A percentile compares a stretch with the other conserved stretches of the same genome.
Conservation (phyloP, 2,113 vertebrate species). For the Reinhardtius hippoglossoides region DNA sequence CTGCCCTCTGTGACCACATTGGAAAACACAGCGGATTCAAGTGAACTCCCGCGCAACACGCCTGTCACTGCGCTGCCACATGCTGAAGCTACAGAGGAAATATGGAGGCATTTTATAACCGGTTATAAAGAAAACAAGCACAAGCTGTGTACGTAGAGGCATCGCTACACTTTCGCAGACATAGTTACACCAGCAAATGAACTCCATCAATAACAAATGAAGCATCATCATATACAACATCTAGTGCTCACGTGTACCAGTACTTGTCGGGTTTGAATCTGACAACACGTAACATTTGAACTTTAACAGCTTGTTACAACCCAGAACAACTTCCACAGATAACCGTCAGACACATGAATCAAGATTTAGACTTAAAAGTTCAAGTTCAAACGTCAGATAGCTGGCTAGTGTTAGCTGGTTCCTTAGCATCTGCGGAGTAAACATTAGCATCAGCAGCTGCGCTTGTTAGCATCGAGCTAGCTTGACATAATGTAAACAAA, state of each 20-base stretch:
- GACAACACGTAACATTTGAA: neutral
- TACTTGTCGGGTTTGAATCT: neutral
- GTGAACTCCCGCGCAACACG: conserved; percentile 74
- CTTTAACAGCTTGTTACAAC: neutral
- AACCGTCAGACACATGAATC: neutral
- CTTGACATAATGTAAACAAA: conserved; percentile 56
- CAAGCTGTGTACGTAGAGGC: neutral
- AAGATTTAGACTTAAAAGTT: neutral
- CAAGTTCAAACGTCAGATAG: neutral
- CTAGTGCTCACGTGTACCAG: conserved; percentile 14
- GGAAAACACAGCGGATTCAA: conserved; percentile 62
- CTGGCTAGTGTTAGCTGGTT: neutral
- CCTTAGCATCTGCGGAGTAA: conserved; percentile 9
- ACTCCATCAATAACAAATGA: neutral
- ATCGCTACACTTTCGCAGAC: rapidly evolving
- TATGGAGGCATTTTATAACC: neutral
- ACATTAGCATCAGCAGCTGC: conserved; percentile 11
- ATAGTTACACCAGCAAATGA: neutral
- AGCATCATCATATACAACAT: neutral
- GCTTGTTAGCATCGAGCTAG: conserved; percentile 6
- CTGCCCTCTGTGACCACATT: conserved; percentile 54
- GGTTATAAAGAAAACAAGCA: neutral
- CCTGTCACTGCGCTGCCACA: conserved; percentile 55
- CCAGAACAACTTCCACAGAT: too few relatives aligned
- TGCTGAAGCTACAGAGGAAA: neutral